Evolutionary conservation across 92 coral and sea anemone genomes (phyloP).

Genomic region (Epizoanthus ramosus): DNA sequence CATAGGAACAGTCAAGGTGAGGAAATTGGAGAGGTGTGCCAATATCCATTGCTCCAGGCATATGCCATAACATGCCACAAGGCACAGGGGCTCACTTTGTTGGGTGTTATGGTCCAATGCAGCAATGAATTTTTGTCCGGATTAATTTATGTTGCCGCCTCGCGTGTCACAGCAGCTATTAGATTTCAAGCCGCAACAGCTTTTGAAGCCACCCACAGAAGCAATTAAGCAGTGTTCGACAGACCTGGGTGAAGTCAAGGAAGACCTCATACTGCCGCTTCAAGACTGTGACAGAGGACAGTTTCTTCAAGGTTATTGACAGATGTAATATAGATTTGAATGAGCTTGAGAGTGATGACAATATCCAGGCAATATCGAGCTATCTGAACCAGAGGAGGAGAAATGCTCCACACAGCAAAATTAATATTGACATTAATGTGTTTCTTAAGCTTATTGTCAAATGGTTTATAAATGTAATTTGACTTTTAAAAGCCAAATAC

Average conservation of each 20-base stretch:
- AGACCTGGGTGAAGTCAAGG: not conserved
- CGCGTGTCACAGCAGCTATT: slow-evolving; percentile 7
- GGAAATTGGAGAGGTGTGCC: slow-evolving; percentile 31
- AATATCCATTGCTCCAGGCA: slow-evolving; percentile 12
- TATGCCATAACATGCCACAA: slow-evolving; percentile 25
- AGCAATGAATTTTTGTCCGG: slow-evolving; percentile 11
- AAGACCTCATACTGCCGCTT: slow-evolving; percentile 20
- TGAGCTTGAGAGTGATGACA: no score
- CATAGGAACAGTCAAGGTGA: slow-evolving; percentile 29
- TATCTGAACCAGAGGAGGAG: no score
- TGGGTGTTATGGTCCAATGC: not conserved
- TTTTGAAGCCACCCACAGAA: slow-evolving; percentile 20
- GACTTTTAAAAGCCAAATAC: no score
- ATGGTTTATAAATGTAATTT: no score
- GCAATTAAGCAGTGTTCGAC: slow-evolving; percentile 23
- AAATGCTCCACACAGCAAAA: no score
- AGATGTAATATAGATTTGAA: no score
- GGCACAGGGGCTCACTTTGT: slow-evolving; percentile 17
- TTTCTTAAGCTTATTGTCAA: no score
- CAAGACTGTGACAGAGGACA: slow-evolving; percentile 8
- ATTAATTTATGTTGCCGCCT: slow-evolving; percentile 1
- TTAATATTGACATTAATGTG: no score
- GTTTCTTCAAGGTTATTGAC: slow-evolving; percentile 1
- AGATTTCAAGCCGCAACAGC: slow-evolving; percentile 18
- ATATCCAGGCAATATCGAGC: no score